phyloP scores from a whole-genome alignment of 2,888 invertebrate genomes.

The Oxytorus armatus region DNA sequence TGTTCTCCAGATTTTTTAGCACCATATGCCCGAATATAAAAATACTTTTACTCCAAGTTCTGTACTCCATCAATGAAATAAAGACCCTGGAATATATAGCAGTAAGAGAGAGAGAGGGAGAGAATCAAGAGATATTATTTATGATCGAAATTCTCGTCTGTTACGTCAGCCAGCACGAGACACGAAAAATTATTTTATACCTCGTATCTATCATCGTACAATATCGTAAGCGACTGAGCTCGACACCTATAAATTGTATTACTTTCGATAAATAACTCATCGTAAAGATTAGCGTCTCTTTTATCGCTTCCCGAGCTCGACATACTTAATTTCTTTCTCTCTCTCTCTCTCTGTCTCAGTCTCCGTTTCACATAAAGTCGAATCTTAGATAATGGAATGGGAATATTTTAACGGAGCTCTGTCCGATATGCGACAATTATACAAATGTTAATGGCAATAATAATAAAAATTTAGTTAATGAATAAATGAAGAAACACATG shows the following conservation, averaged over 20 bases:
- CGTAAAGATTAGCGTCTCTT: slow-evolving; percentile 37
- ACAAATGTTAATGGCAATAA: slow-evolving; percentile 30
- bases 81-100: slow-evolving; percentile 36
- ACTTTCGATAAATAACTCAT: slow-evolving; percentile 62
- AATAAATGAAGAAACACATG: slow-evolving; percentile 8
- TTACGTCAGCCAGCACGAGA: slow-evolving; percentile 25
- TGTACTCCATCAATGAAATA: slow-evolving; percentile 42
- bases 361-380: slow-evolving; percentile 12
- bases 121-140: slow-evolving; percentile 28
- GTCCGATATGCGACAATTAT: slow-evolving; percentile 12
- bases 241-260: slow-evolving; percentile 47
- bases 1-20: slow-evolving; percentile 6
- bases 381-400: slow-evolving; percentile 19
- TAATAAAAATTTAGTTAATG: slow-evolving; percentile 35
- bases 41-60: neutral
- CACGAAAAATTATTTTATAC: slow-evolving; percentile 15
- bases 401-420: slow-evolving; percentile 34
- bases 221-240: slow-evolving; percentile 3
- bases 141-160: slow-evolving; percentile 24
- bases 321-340: slow-evolving; percentile 29
- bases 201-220: slow-evolving; percentile 12
- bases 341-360: neutral
- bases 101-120: neutral
- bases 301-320: slow-evolving; percentile 11
- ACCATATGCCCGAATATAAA: neutral